phyloP scores from a whole-genome alignment of 2,888 invertebrate species.

The Lymantria dispar region DNA sequence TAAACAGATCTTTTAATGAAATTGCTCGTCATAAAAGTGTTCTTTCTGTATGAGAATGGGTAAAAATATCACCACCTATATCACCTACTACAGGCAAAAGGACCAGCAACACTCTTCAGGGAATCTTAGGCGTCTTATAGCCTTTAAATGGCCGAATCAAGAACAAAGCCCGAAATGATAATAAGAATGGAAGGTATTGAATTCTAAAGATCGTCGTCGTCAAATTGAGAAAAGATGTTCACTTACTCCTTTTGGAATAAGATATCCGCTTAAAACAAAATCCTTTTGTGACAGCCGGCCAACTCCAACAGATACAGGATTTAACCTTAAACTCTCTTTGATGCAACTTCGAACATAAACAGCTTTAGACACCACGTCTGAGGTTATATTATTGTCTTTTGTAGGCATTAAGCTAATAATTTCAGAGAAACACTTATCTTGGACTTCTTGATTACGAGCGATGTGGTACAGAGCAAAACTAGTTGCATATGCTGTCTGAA shows the following conservation, averaged over 20 bases:
- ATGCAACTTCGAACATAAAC: conserved; percentile 89
- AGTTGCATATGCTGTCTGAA: conserved; percentile 89
- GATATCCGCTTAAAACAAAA: conserved; percentile 86
- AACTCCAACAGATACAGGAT: conserved; percentile 92
- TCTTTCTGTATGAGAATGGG: no score
- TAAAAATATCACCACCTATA: no score
- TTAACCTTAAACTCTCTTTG: conserved; percentile 91
- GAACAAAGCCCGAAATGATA: no score
- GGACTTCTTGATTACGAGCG: conserved; percentile 85
- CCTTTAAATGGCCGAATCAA: no score
- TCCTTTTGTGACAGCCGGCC: conserved; percentile 89
- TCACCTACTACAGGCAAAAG: no score
- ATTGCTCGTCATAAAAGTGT: no score
- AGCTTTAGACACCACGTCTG: conserved; percentile 83
- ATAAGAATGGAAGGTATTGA: no score
- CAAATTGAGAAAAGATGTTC: not conserved
- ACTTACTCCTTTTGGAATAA: conserved; percentile 89
- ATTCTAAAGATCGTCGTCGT: no score
- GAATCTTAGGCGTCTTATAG: no score
- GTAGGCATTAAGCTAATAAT: conserved; percentile 78
- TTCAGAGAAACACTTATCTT: conserved; percentile 87
- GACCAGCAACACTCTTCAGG: no score
- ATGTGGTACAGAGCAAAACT: conserved; percentile 91
- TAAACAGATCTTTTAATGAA: no score
- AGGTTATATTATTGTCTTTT: conserved; percentile 75